Base-by-base conservation (phyloP, 2,113 vertebrate species). In the Caracal caracal region DNA sequence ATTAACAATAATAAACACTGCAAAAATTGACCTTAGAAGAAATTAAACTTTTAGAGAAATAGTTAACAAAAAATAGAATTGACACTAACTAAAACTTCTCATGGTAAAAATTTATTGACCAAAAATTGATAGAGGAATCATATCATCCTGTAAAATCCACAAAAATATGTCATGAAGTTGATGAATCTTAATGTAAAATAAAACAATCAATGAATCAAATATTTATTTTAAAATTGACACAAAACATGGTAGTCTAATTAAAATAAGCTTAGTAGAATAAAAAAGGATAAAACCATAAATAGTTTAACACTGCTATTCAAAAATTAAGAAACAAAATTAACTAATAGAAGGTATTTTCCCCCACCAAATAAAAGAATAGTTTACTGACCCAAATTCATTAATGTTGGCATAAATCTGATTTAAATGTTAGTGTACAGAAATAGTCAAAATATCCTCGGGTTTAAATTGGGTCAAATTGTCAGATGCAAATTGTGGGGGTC, bases 11-110 rank as follows among this genome's bases (percentile, higher is more conserved):
- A 15, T 49, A 33, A 95, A 86, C 89, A 61, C 28, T 86, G 15
- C 17, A 94, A 97, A 94, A 93, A 76, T 61, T 94, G 35, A 90
- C 80, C 15, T 63, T 63, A 11, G 30, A 84, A 84, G 4, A 84
- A 66, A 79, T 68, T 63, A 83, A 94, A 88, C 20, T 75, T 95
- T 86, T 90, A 87, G 30, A 81, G 26, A 93, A 81, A 47, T 63
- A 53, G 85, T 35, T 56, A 80, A 61, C 7, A 49, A 43, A 85
- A 94, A 92, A 51, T n/a, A 68, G 30, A 92, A 56, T 11, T 79
- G 35, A n/a, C 3, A 53, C 15, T 76, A 81, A 40, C 19, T 80
- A 47, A 70, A 70, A 81, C 6, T 82, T 86, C 66, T 88, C 30
- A 82, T 7, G 28, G 20, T 35, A 92, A 90, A 53, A n/a, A 47